Evolutionary conservation across 2,888 invertebrate genomes (phyloP).

Genomic region (Meta bourneti): DNA sequence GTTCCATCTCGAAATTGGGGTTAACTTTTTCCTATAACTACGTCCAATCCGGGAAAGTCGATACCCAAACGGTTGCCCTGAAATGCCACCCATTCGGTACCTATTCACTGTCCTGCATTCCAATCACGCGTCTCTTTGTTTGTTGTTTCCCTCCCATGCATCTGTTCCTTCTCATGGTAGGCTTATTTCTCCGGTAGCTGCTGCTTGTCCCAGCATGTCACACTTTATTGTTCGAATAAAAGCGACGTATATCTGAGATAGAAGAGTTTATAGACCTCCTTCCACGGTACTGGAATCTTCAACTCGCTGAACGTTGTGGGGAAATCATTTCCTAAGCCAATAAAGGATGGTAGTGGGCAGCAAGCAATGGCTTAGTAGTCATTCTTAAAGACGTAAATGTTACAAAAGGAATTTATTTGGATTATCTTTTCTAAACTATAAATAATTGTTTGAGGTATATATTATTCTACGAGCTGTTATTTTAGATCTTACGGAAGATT

Average conservation of each 20-base stretch:
- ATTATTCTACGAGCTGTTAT: too few relatives aligned
- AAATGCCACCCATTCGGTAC: slow-evolving; percentile 20
- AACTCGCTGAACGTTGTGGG: not conserved
- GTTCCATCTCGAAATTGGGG: slow-evolving; percentile 4
- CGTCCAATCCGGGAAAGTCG: slow-evolving; percentile 20
- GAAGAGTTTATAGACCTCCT: slow-evolving; percentile 5
- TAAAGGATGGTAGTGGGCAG: not conserved
- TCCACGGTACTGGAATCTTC: not conserved
- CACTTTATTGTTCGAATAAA: slow-evolving; percentile 27
- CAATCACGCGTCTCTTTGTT: slow-evolving; percentile 36
- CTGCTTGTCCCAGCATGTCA: not conserved
- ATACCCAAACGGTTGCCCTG: slow-evolving; percentile 12
- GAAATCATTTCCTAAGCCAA: not conserved
- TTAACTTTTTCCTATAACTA: slow-evolving; percentile 52
- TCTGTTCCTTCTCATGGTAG: slow-evolving; percentile 41
- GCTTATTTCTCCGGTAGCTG: not conserved
- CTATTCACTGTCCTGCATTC: slow-evolving; percentile 22
- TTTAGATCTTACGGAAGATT: too few relatives aligned
- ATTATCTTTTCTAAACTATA: not conserved
- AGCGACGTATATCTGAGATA: not conserved
- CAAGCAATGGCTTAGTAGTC: not conserved
- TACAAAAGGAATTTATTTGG: not conserved
- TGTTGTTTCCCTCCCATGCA: slow-evolving; percentile 31
- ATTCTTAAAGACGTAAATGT: not conserved
- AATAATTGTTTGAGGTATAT: not conserved